phyloP scores from a whole-genome alignment of 2,113 vertebrate genomes.

The Lichenostomus cassidix region DNA sequence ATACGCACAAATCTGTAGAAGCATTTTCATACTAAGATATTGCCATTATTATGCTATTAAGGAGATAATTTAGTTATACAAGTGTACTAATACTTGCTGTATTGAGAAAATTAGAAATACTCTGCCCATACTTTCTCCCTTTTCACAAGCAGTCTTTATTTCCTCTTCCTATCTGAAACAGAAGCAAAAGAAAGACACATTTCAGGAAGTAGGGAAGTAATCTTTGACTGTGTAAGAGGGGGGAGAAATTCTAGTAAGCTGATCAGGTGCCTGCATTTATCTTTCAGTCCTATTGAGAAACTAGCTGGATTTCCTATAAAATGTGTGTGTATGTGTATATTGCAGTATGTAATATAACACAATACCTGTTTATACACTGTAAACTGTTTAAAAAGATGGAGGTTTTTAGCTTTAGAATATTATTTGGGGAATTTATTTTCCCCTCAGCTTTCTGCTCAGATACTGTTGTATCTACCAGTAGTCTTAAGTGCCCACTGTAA shows the following conservation, averaged over 20 bases:
- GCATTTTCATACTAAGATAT: neutral
- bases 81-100: neutral
- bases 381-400: neutral
- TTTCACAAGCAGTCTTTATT: neutral
- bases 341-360: neutral
- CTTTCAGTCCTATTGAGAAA: neutral
- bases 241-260: neutral
- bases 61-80: neutral
- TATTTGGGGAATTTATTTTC: neutral
- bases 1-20: neutral
- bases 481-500: neutral
- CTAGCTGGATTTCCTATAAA: neutral
- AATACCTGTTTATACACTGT: neutral
- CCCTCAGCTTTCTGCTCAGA: neutral
- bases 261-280: neutral
- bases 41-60: neutral
- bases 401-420: neutral
- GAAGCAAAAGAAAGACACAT: neutral
- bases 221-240: neutral
- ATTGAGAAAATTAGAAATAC: neutral
- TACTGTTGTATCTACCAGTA: neutral
- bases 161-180: neutral
- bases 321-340: neutral
- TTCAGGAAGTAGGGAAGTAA: neutral
- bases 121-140: neutral